Base-by-base conservation (phyloP, 1,140 invertebrate genomes). In the Bombyx mandarina region DNA sequence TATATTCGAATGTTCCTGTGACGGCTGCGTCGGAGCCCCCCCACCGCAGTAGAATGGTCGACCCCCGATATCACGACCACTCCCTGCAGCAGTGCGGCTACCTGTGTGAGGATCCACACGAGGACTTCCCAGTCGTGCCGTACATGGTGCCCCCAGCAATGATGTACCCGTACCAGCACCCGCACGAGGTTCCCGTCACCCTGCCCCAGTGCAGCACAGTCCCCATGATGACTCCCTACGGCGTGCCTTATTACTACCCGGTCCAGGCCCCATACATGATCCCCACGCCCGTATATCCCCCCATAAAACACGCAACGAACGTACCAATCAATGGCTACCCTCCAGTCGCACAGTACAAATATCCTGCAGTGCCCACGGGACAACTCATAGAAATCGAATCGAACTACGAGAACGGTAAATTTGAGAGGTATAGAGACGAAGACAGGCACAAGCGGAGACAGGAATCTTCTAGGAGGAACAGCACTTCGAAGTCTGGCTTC, bases 361-460 rank as follows among this genome's bases (percentile, higher is more conserved):
- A 83, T 49, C 83, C 85, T 0, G 50, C 81, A 12, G 90, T 92
- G 4, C 91, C 92, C 0, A 92, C 91, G 4, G 92, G 78, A 3
- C 91, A 93, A 65, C 74, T 95, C 1, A 94, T 95, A 57, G 93
- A 94, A 75, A 77, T 94, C 12, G 93, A 94, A 53, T 82, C 82
- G 2, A 54, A 78, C 49, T 70, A 85, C 52, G 82, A 86, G 58
- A 82, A 86, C 57, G 79, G 79, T 1, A 75, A 75, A 50, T 79
- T 79, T 35, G 78, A 80, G 42, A 69, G 69, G 26, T 69, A 75
- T 45, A 69, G 67, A 62, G 79, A 82, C 9, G 77, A 82, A 4
- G 69, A 71, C 3, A 68, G 69, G 48, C 67, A 73, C 22, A 77
- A 65, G 44, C 75, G 62, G 45, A 71, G 61, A 46, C 65, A 68